phyloP scores from a whole-genome alignment of 2,113 vertebrate genomes.

The Ariopsis seemanni region DNA sequence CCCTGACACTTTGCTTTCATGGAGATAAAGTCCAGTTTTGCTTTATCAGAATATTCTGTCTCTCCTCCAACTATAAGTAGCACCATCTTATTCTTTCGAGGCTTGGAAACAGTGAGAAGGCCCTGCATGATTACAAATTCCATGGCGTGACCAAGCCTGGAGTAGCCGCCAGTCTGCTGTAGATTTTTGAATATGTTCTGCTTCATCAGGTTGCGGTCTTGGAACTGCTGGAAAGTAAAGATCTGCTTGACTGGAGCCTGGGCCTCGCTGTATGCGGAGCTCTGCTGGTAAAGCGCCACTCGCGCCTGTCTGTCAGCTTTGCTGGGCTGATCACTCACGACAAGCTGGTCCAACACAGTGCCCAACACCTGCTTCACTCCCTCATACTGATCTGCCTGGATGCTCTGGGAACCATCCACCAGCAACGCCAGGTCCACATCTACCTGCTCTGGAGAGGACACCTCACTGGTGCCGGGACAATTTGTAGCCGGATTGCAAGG shows the following conservation, averaged over 20 bases:
- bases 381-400: conserved; percentile 70
- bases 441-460: conserved; percentile 55
- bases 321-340: conserved; percentile 64
- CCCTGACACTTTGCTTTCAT: conserved; percentile 79
- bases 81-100: conserved; percentile 68
- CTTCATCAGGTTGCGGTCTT: conserved; percentile 67
- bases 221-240: conserved; percentile 73
- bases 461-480: conserved; percentile 59
- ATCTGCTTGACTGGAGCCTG: conserved; percentile 61
- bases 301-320: conserved; percentile 56
- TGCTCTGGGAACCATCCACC: conserved; percentile 76
- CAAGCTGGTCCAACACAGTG: conserved; percentile 74
- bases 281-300: conserved; percentile 77
- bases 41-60: conserved; percentile 71
- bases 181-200: conserved; percentile 66
- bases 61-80: conserved; percentile 74
- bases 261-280: conserved; percentile 58
- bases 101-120: conserved; percentile 64
- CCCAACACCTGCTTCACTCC: conserved; percentile 75
- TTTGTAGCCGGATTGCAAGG: conserved; percentile 67
- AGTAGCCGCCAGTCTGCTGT: conserved; percentile 68
- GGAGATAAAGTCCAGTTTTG: conserved; percentile 69
- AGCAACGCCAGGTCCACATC: conserved; percentile 79
- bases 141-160: conserved; percentile 71
- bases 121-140: conserved; percentile 73